These are phyloP conservation scores for Choloepus didactylus DNA, from an alignment of 2,797 vertebrate species.

Conservation along the genomic window DNA sequence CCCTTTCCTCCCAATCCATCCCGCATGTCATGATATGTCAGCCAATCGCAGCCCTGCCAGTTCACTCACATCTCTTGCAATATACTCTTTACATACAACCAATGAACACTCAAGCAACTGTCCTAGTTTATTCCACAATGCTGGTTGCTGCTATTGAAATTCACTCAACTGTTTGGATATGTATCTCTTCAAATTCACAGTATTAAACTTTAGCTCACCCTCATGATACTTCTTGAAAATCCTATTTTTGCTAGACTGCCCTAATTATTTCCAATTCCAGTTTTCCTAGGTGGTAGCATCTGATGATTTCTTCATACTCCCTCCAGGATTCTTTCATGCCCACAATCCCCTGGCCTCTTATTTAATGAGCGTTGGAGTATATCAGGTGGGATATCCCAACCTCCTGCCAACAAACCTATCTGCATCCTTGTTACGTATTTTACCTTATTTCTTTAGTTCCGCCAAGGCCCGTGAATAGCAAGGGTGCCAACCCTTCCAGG, in stretches of 20 bases:
- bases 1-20: not conserved
- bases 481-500: too few species aligned
- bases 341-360: not conserved
- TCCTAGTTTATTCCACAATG: not conserved
- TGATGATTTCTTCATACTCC: not conserved
- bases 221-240: not conserved
- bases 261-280: not conserved
- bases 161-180: not conserved
- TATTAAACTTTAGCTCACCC: not conserved
- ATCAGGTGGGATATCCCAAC: not conserved
- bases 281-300: not conserved
- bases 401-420: constrained; percentile 10
- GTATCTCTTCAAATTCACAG: not conserved
- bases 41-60: not conserved
- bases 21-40: accelerated
- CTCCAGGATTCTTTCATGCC: not conserved
- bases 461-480: not conserved
- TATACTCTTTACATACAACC: accelerated
- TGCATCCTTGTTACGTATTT: not conserved
- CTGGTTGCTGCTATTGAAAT: not conserved
- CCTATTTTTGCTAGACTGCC: not conserved
- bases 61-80: not conserved
- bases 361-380: not conserved
- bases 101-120: not conserved
- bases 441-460: not conserved